phyloP scores from a whole-genome alignment of 2,113 vertebrate species.

The Pachyramphus minor region DNA sequence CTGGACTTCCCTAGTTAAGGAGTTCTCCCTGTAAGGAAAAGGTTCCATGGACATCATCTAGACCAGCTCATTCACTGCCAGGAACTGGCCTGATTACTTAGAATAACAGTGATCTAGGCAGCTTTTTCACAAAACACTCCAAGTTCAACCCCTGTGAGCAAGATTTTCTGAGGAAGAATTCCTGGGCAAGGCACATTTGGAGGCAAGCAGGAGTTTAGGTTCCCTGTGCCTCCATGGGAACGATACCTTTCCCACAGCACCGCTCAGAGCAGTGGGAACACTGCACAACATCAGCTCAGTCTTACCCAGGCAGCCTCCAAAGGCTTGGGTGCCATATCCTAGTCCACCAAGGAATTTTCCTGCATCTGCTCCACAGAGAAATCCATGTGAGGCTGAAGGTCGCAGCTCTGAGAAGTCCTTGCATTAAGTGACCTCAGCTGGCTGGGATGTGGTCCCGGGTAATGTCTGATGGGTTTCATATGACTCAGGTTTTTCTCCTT shows the following conservation, averaged over 20 bases:
- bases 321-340: not conserved
- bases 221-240: not conserved
- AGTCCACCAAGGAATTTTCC: not conserved
- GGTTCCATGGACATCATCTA: not conserved
- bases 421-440: not conserved
- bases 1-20: not conserved
- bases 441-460: constrained; percentile 8
- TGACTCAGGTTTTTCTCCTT: constrained; percentile 53
- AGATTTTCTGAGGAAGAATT: not conserved
- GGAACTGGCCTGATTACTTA: not conserved
- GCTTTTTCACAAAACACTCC: not conserved
- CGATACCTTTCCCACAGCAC: not conserved
- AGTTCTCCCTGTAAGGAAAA: not conserved
- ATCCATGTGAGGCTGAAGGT: not conserved
- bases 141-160: not conserved
- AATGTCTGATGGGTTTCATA: constrained; percentile 1
- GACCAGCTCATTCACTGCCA: not conserved
- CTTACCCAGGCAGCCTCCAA: not conserved
- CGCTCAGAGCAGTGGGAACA: not conserved
- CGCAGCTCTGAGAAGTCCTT: not conserved
- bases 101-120: accelerated
- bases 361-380: not conserved
- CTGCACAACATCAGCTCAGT: not conserved
- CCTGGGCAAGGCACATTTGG: not conserved
- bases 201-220: not conserved